These are phyloP conservation scores for Brachystomella parvula DNA, from an alignment of 1,140 invertebrate species.

Conservation along the genomic window DNA sequence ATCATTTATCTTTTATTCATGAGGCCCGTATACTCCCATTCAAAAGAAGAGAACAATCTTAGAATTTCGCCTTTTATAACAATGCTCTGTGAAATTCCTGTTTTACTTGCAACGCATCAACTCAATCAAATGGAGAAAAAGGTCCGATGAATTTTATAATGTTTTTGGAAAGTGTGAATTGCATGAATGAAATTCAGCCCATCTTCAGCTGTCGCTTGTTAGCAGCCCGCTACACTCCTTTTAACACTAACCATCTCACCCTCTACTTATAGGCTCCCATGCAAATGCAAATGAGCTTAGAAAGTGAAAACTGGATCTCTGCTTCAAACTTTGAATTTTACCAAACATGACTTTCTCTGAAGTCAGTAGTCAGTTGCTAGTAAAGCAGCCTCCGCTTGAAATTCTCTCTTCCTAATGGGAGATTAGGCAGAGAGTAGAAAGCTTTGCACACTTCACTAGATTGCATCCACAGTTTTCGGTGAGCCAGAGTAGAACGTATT, in stretches of 20 bases:
- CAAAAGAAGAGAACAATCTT: neutral
- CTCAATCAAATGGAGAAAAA: no score
- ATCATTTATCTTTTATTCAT: no score
- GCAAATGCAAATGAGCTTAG: neutral
- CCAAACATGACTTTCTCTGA: neutral
- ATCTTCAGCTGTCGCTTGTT: neutral
- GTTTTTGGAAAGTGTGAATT: neutral
- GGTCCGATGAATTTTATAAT: no score
- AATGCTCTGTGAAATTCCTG: no score
- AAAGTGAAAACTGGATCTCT: neutral
- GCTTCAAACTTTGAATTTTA: neutral
- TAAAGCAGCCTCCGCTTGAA: no score
- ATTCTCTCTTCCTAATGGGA: neutral
- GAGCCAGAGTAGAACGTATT: no score
- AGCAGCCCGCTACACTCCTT: neutral
- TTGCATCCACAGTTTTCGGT: no score
- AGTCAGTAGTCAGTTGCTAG: no score
- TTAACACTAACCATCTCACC: conserved; percentile 6
- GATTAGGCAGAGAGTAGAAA: neutral
- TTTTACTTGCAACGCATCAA: no score
- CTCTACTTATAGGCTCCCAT: neutral
- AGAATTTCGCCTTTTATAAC: neutral
- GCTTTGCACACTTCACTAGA: no score
- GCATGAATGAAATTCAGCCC: neutral
- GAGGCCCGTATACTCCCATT: neutral